phyloP scores from a whole-genome alignment of 1,140 invertebrate species.

The Drosophila nebulosa region DNA sequence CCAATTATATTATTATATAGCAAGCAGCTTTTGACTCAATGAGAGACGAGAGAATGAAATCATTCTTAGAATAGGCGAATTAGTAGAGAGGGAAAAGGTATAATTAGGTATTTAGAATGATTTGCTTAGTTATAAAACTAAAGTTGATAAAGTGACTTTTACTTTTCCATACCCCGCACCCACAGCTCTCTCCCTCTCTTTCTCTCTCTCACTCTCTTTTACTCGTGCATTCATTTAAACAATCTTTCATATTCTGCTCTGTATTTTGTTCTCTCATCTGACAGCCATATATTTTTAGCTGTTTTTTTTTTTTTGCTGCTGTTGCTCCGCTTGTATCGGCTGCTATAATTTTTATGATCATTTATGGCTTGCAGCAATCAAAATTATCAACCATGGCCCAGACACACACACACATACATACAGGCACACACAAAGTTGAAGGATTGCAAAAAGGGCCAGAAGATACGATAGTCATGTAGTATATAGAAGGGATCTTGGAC shows the following conservation, averaged over 20 bases:
- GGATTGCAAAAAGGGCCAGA: constrained; percentile 32
- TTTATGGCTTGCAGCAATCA: constrained; percentile 77
- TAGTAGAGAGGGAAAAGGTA: not conserved
- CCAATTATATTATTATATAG: not conserved
- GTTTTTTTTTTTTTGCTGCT: constrained; percentile 11
- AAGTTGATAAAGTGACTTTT: constrained; percentile 54
- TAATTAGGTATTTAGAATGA: not conserved
- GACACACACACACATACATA: constrained; percentile 15
- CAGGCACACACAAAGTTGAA: constrained; percentile 16
- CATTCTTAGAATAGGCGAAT: not conserved
- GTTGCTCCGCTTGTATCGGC: constrained; percentile 48
- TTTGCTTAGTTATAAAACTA: not conserved
- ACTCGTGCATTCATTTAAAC: constrained; percentile 37
- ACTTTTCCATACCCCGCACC: constrained; percentile 29
- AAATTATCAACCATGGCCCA: constrained; percentile 63
- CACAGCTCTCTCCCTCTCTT: not conserved
- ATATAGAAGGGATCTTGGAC: not conserved
- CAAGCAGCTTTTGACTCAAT: not conserved
- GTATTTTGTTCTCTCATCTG: constrained; percentile 8
- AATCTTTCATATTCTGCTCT: constrained; percentile 22
- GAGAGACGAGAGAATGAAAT: not conserved
- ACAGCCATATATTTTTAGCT: constrained; percentile 20
- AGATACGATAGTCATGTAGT: not conserved
- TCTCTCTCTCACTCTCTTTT: not conserved
- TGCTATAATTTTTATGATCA: constrained; percentile 79